A percentile compares a stretch with the other conserved stretches of the same genome.
phyloP scores from a whole-genome alignment of 2,888 invertebrate species.

The Celastrina argiolus region DNA sequence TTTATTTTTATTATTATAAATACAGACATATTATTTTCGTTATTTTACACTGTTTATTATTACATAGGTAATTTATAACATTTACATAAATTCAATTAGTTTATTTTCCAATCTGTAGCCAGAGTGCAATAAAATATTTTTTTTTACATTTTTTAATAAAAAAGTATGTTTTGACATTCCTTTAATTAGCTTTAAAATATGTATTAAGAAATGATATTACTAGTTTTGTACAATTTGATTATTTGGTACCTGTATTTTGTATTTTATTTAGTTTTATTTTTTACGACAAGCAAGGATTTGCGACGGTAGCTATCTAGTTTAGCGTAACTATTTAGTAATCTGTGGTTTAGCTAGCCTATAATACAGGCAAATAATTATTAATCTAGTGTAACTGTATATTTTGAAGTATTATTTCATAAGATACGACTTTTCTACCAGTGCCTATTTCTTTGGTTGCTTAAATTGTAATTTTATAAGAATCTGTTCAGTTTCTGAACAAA shows the following conservation, averaged over 20 bases:
- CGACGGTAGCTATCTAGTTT: conserved; percentile 9
- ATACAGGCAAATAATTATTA: not conserved
- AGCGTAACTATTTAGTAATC: too few species aligned
- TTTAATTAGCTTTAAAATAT: conserved; percentile 22
- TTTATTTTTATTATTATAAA: not conserved
- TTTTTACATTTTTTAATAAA: not conserved
- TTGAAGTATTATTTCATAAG: not conserved
- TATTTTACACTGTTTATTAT: not conserved
- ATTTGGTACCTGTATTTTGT: not conserved
- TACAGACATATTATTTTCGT: not conserved
- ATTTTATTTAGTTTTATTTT: conserved; percentile 9
- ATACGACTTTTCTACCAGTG: too few species aligned
- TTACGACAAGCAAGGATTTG: not conserved
- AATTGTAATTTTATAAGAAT: too few species aligned
- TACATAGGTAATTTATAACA: not conserved
- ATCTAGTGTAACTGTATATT: not conserved
- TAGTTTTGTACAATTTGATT: conserved; percentile 18
- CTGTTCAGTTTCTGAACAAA: too few species aligned
- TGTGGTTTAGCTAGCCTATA: too few species aligned
- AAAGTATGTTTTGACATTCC: not conserved
- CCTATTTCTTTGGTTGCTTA: too few species aligned
- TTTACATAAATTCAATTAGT: not conserved
- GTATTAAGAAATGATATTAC: conserved; percentile 15
- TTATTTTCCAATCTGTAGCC: not conserved
- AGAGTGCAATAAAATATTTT: not conserved